phyloP scores from a whole-genome alignment of 2,113 vertebrate species.

The Apodemus sylvaticus region DNA sequence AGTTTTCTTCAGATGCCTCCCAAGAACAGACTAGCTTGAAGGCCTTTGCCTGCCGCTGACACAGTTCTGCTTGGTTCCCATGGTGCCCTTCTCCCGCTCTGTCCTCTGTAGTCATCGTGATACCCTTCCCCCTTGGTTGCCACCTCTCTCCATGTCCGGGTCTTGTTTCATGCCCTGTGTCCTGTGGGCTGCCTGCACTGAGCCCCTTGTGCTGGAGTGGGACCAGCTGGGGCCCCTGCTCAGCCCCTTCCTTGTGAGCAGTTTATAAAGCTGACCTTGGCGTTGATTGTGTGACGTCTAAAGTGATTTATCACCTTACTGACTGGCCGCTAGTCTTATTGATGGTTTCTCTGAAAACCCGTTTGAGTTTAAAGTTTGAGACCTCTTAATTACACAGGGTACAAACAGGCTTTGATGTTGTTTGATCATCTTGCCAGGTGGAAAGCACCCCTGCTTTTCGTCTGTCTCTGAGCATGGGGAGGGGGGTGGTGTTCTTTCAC shows the following conservation, averaged over 20 bases:
- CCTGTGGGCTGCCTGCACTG: rapidly evolving
- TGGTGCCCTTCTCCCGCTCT: neutral
- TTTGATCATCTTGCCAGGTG: rapidly evolving
- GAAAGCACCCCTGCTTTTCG: neutral
- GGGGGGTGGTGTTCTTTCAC: neutral
- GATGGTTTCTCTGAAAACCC: neutral
- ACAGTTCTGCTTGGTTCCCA: neutral
- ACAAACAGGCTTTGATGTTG: rapidly evolving
- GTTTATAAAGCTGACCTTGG: neutral
- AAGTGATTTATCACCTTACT: rapidly evolving
- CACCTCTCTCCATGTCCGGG: neutral
- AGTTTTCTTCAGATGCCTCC: neutral
- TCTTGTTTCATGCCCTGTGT: neutral
- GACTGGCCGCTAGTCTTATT: no score
- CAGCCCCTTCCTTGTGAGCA: rapidly evolving
- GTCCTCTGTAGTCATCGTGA: neutral
- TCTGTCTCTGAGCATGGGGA: neutral
- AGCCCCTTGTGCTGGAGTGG: neutral
- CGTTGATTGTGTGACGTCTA: rapidly evolving
- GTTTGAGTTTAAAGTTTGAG: neutral
- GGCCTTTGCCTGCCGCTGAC: neutral
- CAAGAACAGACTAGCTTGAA: neutral
- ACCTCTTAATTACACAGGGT: neutral
- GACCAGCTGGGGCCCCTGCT: neutral
- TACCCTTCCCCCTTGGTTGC: neutral